phyloP scores from a whole-genome alignment of 1,140 invertebrate species.

The Caerostris darwini region DNA sequence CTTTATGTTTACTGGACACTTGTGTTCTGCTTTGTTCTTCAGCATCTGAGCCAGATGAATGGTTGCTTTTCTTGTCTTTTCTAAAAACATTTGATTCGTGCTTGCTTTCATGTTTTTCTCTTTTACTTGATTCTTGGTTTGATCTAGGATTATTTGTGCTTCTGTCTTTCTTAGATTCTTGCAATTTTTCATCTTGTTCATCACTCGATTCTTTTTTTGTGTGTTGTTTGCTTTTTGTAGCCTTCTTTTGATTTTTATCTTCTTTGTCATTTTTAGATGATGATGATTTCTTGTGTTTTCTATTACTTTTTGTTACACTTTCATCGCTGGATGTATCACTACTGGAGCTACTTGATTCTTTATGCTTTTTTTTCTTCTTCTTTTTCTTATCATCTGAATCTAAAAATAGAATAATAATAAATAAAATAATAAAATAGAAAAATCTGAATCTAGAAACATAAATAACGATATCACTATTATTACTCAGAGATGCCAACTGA shows the following conservation, averaged over 20 bases:
- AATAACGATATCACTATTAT: neutral
- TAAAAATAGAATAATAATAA: neutral
- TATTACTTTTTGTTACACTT: neutral
- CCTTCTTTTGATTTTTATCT: neutral
- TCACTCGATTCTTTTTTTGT: neutral
- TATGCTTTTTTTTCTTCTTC: slow-evolving; percentile 23
- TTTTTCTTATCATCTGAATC: slow-evolving; percentile 42
- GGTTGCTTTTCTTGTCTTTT: neutral
- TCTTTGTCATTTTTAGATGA: slow-evolving; percentile 33
- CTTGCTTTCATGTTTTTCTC: neutral
- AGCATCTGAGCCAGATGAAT: neutral
- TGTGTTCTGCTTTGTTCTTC: neutral
- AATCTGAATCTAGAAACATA: neutral
- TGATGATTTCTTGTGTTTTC: neutral
- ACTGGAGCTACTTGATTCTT: slow-evolving; percentile 45
- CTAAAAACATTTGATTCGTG: neutral
- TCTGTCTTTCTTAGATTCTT: neutral
- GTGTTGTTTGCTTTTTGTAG: neutral
- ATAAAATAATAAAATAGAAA: neutral
- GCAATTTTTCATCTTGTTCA: neutral
- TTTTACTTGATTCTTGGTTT: neutral
- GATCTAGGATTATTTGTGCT: neutral
- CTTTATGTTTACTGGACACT: neutral
- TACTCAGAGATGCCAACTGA: too few relatives aligned
- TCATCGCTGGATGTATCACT: slow-evolving; percentile 53